phyloP scores from a whole-genome alignment of 2,113 vertebrate species.

The Phyllostomus hastatus region DNA sequence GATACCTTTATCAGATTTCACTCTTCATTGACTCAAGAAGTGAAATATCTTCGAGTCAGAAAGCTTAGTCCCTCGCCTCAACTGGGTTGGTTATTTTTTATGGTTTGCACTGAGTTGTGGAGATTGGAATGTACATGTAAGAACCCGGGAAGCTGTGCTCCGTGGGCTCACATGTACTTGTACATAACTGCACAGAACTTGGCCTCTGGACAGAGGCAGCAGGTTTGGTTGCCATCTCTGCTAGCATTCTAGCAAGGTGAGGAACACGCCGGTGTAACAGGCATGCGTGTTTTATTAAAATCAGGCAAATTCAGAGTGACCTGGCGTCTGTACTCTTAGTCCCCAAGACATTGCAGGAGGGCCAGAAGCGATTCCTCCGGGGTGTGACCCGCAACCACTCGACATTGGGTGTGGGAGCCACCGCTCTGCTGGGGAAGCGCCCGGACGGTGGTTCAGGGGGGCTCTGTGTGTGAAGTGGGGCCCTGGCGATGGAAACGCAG shows the following conservation, averaged over 20 bases:
- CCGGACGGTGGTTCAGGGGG: neutral
- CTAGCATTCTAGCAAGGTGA: neutral
- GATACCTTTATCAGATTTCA: conserved; percentile 1
- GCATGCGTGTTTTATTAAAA: neutral
- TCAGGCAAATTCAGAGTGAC: neutral
- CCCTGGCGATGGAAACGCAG: neutral
- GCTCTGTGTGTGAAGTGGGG: neutral
- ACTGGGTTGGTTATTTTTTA: conserved; percentile 12
- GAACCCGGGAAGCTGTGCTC: neutral
- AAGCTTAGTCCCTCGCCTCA: neutral
- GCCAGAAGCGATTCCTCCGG: neutral
- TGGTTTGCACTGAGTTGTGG: neutral
- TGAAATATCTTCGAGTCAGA: conserved; percentile 35
- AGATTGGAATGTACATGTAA: neutral
- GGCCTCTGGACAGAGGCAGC: neutral
- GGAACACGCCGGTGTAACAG: neutral
- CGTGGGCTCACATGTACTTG: neutral
- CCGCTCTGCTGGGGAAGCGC: neutral
- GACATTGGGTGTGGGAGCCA: rapidly evolving
- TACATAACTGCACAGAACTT: neutral
- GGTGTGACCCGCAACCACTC: neutral
- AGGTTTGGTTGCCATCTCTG: neutral
- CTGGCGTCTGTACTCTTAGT: neutral
- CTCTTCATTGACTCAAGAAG: conserved; percentile 41
- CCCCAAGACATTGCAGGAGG: neutral